These are phyloP conservation scores for Nycteola revayana DNA, from an alignment of 2,888 invertebrate species.

Conservation along the genomic window DNA sequence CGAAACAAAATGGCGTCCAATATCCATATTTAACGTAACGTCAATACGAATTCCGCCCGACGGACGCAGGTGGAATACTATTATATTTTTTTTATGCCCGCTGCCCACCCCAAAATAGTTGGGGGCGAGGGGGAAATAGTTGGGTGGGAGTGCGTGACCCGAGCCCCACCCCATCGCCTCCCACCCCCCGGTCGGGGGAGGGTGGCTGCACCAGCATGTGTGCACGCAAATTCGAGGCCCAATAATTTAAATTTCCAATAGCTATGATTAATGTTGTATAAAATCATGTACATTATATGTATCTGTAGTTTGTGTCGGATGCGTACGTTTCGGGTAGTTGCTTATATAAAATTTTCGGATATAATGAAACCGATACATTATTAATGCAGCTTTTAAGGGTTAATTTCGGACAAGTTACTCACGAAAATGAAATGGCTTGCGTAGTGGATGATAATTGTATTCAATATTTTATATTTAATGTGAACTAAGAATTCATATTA, in stretches of 20 bases:
- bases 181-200: conserved; percentile 26
- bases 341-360: too few species aligned
- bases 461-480: too few species aligned
- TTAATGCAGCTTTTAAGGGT: too few species aligned
- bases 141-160: conserved; percentile 66
- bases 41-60: conserved; percentile 68
- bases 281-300: conserved; percentile 42
- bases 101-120: conserved; percentile 76
- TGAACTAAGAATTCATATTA: too few species aligned
- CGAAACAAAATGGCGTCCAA: conserved; percentile 71
- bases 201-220: conserved; percentile 66
- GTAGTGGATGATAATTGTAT: too few species aligned
- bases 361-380: too few species aligned
- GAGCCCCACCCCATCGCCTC: conserved; percentile 39
- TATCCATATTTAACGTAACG: conserved; percentile 64
- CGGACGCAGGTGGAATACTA: conserved; percentile 75
- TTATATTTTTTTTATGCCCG: conserved; percentile 71
- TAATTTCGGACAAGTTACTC: too few species aligned
- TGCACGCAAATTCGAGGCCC: conserved; percentile 76
- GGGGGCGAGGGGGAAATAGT: conserved; percentile 60
- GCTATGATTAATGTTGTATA: conserved; percentile 70
- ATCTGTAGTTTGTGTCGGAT: conserved; percentile 16
- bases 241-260: conserved; percentile 80
- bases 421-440: too few species aligned
- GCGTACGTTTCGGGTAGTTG: conserved; percentile 1